Evolutionary conservation across 2,797 vertebrate species (phyloP), one percentile per base, ranked within the genome.

Genomic region (Sitta carolinensis): DNA sequence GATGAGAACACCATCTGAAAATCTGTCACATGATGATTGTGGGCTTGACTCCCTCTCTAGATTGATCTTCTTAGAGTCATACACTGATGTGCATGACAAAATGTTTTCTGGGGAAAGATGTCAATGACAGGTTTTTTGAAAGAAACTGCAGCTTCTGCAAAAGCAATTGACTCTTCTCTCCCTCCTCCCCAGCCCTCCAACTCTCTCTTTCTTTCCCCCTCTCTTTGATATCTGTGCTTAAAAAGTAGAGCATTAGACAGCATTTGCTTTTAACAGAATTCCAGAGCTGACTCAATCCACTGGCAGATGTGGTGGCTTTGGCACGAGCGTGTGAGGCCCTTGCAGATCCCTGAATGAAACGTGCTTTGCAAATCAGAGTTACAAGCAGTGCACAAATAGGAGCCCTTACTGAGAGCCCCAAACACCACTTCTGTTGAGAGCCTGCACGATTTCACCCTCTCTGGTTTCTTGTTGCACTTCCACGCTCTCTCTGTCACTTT

Each of bases 131-230:
- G 72, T 87, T 70, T 92, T 94, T 95, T 98, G 97, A 98, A 98
- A 98, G 97, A 96, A 98, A 98, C 59, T 96, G 97, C 97, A 86
- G 74, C 63, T 92, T 34, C 93, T 94, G 97, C 97, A 97, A 97
- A 98, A 98, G 93, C 59, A 76, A 97, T 97, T 98, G 97, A 96
- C 57, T 95, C 34, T 47, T 36, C 25, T 72, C 66, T 94, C 76
- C 81, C 94, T 88, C 47, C n/a, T 59, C 83, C 93, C 76, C n/a
- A 51, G 38, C 69, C 74, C 55, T 84, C 84, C 59, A 67, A 54
- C 40, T 84, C 58, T 48, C 10, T 42, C 8, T 16, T 73, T 98
- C 98, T 97, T 95, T 75, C 64, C 97, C 68, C 97, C 7, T 69
- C 30, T 64, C 92, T 95, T 95, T 94, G 91, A 94, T 91, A 94